Conservation (phyloP, 2,113 vertebrate species). For the Microtus pennsylvanicus region DNA sequence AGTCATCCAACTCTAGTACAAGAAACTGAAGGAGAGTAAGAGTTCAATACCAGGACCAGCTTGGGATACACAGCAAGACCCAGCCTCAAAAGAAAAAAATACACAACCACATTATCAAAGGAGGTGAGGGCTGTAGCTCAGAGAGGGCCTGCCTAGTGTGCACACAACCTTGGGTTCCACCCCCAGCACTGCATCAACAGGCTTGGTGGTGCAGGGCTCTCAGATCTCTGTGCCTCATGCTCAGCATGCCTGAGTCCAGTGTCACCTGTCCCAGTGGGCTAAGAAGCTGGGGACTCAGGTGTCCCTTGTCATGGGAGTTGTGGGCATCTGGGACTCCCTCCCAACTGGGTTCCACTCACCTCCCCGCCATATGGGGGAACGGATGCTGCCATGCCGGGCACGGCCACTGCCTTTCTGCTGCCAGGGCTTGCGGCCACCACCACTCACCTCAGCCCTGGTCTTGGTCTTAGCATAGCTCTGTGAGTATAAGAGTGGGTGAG, state of each 20-base stretch:
- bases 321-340: accelerated
- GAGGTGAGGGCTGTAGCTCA: neutral
- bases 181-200: neutral
- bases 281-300: too few relatives aligned
- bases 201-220: neutral
- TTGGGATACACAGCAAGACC: neutral
- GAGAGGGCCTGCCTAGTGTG: neutral
- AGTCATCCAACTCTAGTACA: neutral
- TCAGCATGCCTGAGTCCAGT: neutral
- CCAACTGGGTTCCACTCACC: slow-evolving; percentile 80
- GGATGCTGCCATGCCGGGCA: slow-evolving; percentile 93
- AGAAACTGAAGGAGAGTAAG: neutral
- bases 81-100: neutral
- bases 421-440: slow-evolving; percentile 94
- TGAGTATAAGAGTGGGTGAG: neutral
- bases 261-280: neutral
- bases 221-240: neutral
- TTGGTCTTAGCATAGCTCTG: slow-evolving; percentile 93
- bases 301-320: neutral
- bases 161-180: neutral
- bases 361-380: slow-evolving; percentile 93
- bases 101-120: neutral
- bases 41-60: neutral
- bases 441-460: slow-evolving; percentile 91
- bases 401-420: slow-evolving; percentile 91